phyloP scores from a whole-genome alignment of 2,113 vertebrate genomes.

The Tringa solitaria region DNA sequence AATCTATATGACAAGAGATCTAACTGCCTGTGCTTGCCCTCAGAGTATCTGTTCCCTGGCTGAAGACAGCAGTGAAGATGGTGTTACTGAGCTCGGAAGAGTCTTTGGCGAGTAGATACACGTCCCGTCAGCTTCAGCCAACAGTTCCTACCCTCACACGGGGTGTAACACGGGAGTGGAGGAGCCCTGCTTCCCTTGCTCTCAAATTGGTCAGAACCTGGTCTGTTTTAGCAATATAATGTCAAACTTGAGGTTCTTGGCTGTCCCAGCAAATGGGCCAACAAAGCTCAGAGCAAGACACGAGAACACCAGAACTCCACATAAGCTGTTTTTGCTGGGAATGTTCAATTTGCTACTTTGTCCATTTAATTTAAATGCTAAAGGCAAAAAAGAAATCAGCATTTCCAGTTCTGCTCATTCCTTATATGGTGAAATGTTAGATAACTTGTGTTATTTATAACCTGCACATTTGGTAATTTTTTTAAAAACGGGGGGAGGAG shows the following conservation, averaged over 20 bases:
- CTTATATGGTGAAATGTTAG: constrained; percentile 67
- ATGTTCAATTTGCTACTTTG: not conserved
- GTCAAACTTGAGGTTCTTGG: not conserved
- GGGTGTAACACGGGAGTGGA: not conserved
- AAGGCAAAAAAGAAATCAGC: constrained; percentile 46
- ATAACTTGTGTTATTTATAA: constrained; percentile 67
- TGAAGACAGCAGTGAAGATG: not conserved
- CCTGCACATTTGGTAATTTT: constrained; percentile 51
- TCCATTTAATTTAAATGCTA: constrained; percentile 20
- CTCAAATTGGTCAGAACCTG: not conserved
- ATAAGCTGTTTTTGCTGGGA: not conserved
- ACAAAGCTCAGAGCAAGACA: not conserved
- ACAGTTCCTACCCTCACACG: rapidly evolving
- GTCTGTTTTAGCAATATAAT: not conserved
- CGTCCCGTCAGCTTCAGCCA: not conserved
- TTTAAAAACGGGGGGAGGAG: constrained; percentile 13
- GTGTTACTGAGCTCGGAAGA: not conserved
- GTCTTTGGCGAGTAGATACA: not conserved
- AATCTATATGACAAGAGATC: not conserved
- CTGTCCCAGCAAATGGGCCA: not conserved
- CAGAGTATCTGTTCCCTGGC: not conserved
- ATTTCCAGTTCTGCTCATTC: constrained; percentile 52
- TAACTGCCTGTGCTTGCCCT: not conserved
- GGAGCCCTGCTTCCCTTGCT: not conserved
- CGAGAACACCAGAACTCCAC: not conserved